A percentile compares a stretch with the other conserved stretches of the same genome.
Conservation (phyloP, 2,113 vertebrate species). For the Panurus biarmicus region DNA sequence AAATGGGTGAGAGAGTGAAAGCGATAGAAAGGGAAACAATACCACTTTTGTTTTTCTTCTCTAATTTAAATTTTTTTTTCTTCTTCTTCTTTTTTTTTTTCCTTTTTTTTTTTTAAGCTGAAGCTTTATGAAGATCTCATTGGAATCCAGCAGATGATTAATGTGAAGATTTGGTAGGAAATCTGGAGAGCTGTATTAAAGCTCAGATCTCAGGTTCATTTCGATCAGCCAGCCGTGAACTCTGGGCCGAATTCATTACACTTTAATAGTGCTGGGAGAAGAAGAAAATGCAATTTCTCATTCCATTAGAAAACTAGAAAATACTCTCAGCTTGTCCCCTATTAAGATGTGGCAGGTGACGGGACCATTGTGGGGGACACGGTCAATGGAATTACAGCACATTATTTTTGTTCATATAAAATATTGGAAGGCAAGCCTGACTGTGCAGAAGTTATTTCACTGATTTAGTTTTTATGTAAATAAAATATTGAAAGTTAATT, state of each 20-base stretch:
- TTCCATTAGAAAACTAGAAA: conserved; percentile 89
- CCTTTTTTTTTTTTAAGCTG: conserved; percentile 21
- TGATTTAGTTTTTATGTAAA: conserved; percentile 94
- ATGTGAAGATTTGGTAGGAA: conserved; percentile 92
- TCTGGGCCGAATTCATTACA: conserved; percentile 92
- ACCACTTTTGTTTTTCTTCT: conserved; percentile 6
- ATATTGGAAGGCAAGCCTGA: conserved; percentile 81
- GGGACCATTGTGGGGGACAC: conserved; percentile 81
- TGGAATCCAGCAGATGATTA: conserved; percentile 86
- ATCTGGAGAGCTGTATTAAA: conserved; percentile 88
- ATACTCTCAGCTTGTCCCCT: conserved; percentile 85
- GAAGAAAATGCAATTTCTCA: conserved; percentile 97
- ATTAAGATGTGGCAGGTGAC: conserved; percentile 96
- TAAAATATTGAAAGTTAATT: conserved; percentile 83
- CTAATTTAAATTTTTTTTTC: neutral
- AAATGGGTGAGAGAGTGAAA: conserved; percentile 55
- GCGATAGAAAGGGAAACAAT: neutral
- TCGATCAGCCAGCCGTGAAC: conserved; percentile 92
- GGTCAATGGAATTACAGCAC: conserved; percentile 74
- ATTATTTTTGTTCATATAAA: conserved; percentile 79
- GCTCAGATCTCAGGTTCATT: conserved; percentile 91
- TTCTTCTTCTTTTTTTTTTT: neutral
- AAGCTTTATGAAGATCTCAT: conserved; percentile 80
- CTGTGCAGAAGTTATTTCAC: conserved; percentile 83
- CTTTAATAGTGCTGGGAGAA: conserved; percentile 85